phyloP scores from a whole-genome alignment of 2,113 vertebrate species.

The Steatornis caripensis region DNA sequence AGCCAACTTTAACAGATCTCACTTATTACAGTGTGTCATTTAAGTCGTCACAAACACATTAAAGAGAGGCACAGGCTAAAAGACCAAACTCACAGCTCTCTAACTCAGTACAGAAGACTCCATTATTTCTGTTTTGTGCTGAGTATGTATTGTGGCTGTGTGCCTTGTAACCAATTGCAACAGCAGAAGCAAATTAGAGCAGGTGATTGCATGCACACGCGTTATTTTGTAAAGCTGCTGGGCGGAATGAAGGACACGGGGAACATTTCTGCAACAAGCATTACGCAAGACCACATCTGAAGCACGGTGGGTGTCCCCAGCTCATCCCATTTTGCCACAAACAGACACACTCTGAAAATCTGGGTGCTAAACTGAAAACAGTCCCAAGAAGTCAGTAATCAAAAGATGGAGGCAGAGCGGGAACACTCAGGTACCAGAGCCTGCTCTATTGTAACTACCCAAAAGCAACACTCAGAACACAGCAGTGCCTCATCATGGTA shows the following conservation, averaged over 20 bases:
- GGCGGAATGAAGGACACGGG: neutral
- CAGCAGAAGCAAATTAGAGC: conserved; percentile 13
- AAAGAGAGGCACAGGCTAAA: neutral
- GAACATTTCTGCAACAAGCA: neutral
- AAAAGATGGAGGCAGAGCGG: neutral
- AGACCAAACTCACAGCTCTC: neutral
- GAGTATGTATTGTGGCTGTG: neutral
- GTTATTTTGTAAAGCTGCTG: neutral
- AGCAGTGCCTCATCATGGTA: neutral
- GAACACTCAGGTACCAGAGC: neutral
- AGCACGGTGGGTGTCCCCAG: neutral
- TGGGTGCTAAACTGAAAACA: neutral
- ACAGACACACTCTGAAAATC: neutral
- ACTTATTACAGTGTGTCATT: neutral
- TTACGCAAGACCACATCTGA: neutral
- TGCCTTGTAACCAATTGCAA: neutral
- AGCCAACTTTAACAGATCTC: neutral
- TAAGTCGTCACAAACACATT: neutral
- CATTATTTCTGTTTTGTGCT: neutral
- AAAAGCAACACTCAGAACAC: neutral
- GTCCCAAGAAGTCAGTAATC: neutral
- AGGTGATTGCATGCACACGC: neutral
- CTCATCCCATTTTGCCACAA: neutral
- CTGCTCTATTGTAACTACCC: neutral
- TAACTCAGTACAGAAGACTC: neutral